These are phyloP conservation scores for Thunnus albacares DNA, from an alignment of 2,797 vertebrate genomes.

Conservation along the genomic window DNA sequence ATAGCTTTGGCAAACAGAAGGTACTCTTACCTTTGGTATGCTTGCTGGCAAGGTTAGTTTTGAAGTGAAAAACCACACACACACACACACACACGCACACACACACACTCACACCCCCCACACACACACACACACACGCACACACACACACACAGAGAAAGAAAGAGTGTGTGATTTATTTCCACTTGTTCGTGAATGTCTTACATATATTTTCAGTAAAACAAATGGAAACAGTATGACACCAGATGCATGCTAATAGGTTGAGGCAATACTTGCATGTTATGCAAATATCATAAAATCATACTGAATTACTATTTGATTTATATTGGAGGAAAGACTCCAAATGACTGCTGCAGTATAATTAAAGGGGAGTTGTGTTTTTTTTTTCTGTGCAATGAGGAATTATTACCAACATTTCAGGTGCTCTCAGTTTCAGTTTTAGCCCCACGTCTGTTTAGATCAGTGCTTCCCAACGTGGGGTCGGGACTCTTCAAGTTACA, in stretches of 20 bases:
- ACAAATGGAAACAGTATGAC: background rate
- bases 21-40: conserved; percentile 38
- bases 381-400: background rate
- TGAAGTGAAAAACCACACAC: conserved; percentile 18
- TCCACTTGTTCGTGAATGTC: background rate
- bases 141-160: background rate
- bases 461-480: too few species aligned
- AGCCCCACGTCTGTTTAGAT: too few species aligned
- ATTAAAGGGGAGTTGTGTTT: background rate
- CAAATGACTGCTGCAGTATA: background rate
- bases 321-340: background rate
- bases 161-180: background rate
- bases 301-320: background rate
- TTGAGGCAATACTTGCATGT: background rate
- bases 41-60: conserved; percentile 23
- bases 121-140: background rate
- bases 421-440: too few species aligned
- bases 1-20: conserved; percentile 31
- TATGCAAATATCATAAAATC: background rate
- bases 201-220: background rate
- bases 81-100: background rate
- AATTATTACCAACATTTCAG: too few species aligned
- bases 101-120: background rate
- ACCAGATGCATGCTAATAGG: background rate
- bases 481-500: background rate